Evolutionary conservation across 2,888 invertebrate species (phyloP).

Genomic region (Chrysotoxum bicinctum): DNA sequence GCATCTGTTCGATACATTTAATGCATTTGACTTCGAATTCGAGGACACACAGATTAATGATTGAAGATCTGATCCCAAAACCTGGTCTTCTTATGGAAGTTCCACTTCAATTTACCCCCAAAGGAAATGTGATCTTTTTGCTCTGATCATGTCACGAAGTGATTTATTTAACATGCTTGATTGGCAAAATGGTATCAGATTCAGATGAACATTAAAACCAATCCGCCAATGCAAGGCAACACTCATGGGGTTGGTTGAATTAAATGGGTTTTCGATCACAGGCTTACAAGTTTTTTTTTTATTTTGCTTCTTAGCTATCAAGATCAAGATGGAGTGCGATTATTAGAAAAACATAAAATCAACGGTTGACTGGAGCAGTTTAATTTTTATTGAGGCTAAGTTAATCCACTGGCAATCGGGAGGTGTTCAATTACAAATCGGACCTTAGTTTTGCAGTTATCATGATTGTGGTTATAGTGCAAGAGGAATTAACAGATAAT

Average conservation of each 20-base stretch:
- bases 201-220: constrained; percentile 21
- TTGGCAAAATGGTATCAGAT: constrained; percentile 48
- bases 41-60: constrained; percentile 31
- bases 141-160: constrained; percentile 20
- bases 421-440: constrained; percentile 35
- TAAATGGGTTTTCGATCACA: constrained; percentile 33
- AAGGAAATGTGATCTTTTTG: constrained; percentile 47
- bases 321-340: constrained; percentile 41
- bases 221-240: constrained; percentile 16
- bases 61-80: constrained; percentile 24
- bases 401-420: constrained; percentile 5
- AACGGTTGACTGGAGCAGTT: constrained; percentile 36
- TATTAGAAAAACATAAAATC: constrained; percentile 16
- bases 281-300: neutral
- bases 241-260: constrained; percentile 15
- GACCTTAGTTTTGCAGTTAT: constrained; percentile 17
- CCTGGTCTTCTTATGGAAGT: neutral
- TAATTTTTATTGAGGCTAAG: constrained; percentile 5
- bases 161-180: constrained; percentile 51
- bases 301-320: constrained; percentile 3
- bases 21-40: constrained; percentile 11
- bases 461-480: constrained; percentile 5
- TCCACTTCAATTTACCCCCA: constrained; percentile 5
- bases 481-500: neutral
- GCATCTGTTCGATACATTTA: constrained; percentile 5